Evolutionary conservation across 2,113 vertebrate genomes (phyloP).

Genomic region (Coryphaenoides rupestris): DNA sequence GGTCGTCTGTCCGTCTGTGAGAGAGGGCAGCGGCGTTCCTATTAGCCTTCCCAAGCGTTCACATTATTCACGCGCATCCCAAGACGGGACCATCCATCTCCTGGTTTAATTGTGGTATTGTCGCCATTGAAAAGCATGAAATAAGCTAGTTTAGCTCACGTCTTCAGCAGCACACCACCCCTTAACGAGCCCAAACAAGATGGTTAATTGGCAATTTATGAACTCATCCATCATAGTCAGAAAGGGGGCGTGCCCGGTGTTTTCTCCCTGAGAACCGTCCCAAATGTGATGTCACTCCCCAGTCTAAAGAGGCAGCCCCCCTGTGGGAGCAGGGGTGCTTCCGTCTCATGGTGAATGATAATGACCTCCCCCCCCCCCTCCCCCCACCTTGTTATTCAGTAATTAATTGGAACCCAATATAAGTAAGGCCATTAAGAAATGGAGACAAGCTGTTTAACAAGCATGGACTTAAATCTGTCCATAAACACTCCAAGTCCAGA

Average conservation of each 20-base stretch:
- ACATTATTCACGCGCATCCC: no score
- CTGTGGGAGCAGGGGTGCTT: slow-evolving; percentile 42
- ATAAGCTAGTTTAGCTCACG: no score
- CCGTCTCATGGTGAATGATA: slow-evolving; percentile 64
- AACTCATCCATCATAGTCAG: slow-evolving; percentile 58
- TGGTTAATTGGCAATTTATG: slow-evolving; percentile 41
- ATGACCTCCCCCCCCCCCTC: slow-evolving; percentile 63
- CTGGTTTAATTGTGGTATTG: no score
- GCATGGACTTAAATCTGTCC: background rate
- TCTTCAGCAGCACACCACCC: background rate
- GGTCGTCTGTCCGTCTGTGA: no score
- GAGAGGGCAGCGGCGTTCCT: no score
- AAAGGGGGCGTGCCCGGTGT: slow-evolving; percentile 48
- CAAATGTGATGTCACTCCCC: slow-evolving; percentile 69
- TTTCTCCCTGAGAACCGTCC: slow-evolving; percentile 46
- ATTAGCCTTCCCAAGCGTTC: no score
- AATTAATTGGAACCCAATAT: no score
- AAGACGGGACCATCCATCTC: no score
- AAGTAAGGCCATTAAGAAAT: background rate
- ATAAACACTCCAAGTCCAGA: background rate
- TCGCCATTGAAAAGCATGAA: no score
- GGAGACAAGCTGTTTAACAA: background rate
- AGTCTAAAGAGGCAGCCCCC: slow-evolving; percentile 47
- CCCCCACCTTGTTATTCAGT: no score
- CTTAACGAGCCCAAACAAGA: slow-evolving; percentile 15